Evolutionary conservation across 2,888 invertebrate species (phyloP), one percentile per base, ranked within the genome.

Genomic region (Pammene aurita): DNA sequence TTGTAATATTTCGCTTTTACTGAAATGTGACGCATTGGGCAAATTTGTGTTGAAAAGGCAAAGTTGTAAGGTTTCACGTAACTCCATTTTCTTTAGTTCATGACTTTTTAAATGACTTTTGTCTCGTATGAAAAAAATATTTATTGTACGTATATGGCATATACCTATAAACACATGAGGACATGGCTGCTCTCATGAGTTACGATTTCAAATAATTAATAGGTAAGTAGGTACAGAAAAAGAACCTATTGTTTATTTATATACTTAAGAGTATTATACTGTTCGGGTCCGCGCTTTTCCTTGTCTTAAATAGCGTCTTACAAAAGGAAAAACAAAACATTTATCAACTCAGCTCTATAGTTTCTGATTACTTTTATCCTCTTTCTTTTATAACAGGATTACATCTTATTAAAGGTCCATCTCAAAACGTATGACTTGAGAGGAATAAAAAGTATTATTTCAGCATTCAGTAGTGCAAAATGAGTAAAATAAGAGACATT

Each of bases 391-490:
- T 35, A 7, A n/a, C 10, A 34, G 26, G 16, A 35, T 14, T 14
- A 50, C 48, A 7, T 9, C 13, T 58, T 58, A 14, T 26, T n/a
- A 13, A 61, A 38, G 34, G 48, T 56, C 35, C 56, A 26, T 63
- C 62, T 57, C 63, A 57, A 48, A 48, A 14, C 18, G 5, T 11
- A 42, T 56, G 38, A 18, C 44, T 57, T 52, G 38, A 44, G n/a
- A 11, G 46, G 46, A 48, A 55, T 56, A 55, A 67, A 57, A 64
- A 38, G 38, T 54, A 52, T 63, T 55, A 56, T 50, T 67, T 38
- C 63, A 63, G 50, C 42, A 41, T 57, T 64, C 68, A 63, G 63
- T 57, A 13, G 26, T 57, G n/a, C 44, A 57, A 67, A 54, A 50
- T 50, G 50, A 26, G 50, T 42, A 38, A 38, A 38, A 65, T 41